phyloP scores from a whole-genome alignment of 2,888 invertebrate species.

The Agrotis ipsilon region DNA sequence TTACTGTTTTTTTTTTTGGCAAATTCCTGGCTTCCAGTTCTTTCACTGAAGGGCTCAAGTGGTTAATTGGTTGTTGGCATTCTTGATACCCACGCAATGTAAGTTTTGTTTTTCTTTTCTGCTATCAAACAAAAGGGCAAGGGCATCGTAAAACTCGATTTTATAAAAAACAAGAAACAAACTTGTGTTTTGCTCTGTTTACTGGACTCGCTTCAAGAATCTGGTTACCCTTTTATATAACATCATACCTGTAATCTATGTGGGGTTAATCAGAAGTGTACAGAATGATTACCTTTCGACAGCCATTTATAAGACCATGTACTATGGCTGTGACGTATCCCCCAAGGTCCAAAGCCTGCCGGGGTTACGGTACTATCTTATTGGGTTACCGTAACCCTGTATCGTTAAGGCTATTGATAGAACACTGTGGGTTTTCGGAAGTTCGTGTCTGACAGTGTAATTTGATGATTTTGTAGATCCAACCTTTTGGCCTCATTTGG shows the following conservation, averaged over 20 bases:
- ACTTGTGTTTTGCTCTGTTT: not conserved
- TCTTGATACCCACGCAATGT: not conserved
- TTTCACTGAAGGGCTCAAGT: not conserved
- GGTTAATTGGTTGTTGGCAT: not conserved
- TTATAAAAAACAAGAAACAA: constrained; percentile 8
- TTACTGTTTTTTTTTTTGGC: too few species aligned
- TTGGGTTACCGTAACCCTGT: too few species aligned
- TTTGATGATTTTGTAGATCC: too few species aligned
- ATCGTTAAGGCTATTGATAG: too few species aligned
- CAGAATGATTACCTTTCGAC: too few species aligned
- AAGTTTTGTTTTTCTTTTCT: constrained; percentile 3
- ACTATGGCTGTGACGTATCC: too few species aligned
- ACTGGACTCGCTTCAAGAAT: constrained; percentile 7
- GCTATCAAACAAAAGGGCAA: constrained; percentile 16
- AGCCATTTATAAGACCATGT: too few species aligned
- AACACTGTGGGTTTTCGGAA: too few species aligned
- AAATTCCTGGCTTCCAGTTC: not conserved
- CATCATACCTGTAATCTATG: not conserved
- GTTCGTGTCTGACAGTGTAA: too few species aligned
- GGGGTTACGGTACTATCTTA: too few species aligned
- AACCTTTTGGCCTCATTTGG: too few species aligned
- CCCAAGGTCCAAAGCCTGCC: too few species aligned
- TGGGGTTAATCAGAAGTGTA: not conserved
- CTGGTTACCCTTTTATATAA: constrained; percentile 22
- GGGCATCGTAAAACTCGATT: constrained; percentile 1